phyloP scores from a whole-genome alignment of 2,888 invertebrate genomes.

The Hypsopygia costalis region DNA sequence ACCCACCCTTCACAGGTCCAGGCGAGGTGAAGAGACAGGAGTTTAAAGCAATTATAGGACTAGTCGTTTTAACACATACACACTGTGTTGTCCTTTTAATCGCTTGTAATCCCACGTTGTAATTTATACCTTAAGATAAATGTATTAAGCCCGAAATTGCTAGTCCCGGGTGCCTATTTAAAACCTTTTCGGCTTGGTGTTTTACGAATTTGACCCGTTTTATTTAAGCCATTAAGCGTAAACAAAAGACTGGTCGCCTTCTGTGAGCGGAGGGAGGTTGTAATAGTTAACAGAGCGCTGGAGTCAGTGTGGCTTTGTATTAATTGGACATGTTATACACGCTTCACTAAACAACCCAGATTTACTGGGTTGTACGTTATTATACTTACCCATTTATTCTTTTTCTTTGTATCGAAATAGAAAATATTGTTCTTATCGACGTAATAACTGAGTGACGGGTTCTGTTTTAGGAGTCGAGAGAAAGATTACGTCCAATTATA shows the following conservation, averaged over 20 bases:
- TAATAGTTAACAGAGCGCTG: constrained; percentile 70
- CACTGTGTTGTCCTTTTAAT: constrained; percentile 48
- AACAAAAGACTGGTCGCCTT: constrained; percentile 71
- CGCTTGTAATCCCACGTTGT: constrained; percentile 35
- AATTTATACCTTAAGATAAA: constrained; percentile 54
- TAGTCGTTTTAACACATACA: constrained; percentile 53
- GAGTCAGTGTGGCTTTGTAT: constrained; percentile 58
- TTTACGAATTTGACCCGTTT: constrained; percentile 75
- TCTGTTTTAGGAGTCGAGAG: not conserved
- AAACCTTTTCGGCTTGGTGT: constrained; percentile 59
- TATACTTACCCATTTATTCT: constrained; percentile 35
- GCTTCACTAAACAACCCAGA: constrained; percentile 63
- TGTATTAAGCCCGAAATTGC: constrained; percentile 47
- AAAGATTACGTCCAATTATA: not conserved
- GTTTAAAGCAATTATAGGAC: constrained; percentile 57
- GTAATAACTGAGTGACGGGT: constrained; percentile 2
- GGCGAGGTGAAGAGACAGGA: constrained; percentile 55
- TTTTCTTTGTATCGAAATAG: constrained; percentile 22
- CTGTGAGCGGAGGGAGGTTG: constrained; percentile 60
- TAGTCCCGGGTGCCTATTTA: constrained; percentile 40
- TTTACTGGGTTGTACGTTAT: constrained; percentile 52
- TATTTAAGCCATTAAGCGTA: constrained; percentile 77
- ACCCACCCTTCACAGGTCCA: constrained; percentile 46
- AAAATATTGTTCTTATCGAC: constrained; percentile 8
- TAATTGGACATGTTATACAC: constrained; percentile 74